Evolutionary conservation across 1,140 invertebrate species (phyloP).

Genomic region (Saxidomus purpurata): DNA sequence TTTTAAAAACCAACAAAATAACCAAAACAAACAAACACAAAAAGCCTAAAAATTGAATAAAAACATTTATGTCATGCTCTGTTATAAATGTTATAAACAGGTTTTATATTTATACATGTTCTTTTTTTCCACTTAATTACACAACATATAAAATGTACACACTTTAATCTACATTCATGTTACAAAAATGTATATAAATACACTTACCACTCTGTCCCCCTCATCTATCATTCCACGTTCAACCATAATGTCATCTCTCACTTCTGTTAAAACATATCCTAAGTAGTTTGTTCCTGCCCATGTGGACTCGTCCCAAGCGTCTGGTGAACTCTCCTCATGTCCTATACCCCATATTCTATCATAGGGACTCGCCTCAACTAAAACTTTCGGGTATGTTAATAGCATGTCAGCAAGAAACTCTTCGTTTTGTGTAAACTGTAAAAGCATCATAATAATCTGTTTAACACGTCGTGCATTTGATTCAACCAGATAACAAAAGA

Average conservation of each 20-base stretch:
- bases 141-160: too few species aligned
- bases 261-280: constrained; percentile 78
- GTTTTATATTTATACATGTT: too few species aligned
- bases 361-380: constrained; percentile 67
- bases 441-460: constrained; percentile 11
- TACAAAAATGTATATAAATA: neutral
- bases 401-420: constrained; percentile 1
- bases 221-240: neutral
- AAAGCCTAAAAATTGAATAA: too few species aligned
- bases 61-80: too few species aligned
- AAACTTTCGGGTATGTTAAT: constrained; percentile 43
- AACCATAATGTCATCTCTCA: constrained; percentile 72
- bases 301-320: constrained; percentile 64
- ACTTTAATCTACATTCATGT: too few species aligned
- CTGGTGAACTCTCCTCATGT: constrained; percentile 67
- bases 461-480: too few species aligned
- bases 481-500: too few species aligned
- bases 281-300: constrained; percentile 81
- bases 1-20: too few species aligned
- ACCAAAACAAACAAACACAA: too few species aligned
- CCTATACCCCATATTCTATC: constrained; percentile 76
- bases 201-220: neutral
- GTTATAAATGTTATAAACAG: too few species aligned
- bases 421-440: constrained; percentile 59
- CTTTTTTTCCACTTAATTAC: too few species aligned